phyloP scores from a whole-genome alignment of 2,888 invertebrate genomes.

The Cacoxenus indagator region DNA sequence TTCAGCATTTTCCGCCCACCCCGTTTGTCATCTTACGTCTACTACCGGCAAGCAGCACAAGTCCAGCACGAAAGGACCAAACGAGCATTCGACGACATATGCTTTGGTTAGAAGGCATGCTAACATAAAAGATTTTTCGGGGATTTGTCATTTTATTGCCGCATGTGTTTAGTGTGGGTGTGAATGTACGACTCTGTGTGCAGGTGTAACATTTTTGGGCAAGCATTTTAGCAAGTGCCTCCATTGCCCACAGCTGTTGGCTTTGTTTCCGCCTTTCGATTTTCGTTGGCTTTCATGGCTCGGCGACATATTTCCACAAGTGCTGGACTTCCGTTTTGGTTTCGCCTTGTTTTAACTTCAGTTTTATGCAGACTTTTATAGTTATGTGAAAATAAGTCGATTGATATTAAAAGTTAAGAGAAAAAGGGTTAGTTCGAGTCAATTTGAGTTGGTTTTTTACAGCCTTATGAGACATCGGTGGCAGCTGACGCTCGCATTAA shows the following conservation, averaged over 20 bases:
- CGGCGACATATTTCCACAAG: constrained; percentile 45
- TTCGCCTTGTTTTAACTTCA: constrained; percentile 43
- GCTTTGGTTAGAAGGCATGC: constrained; percentile 37
- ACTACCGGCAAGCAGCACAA: neutral
- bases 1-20: constrained; percentile 41
- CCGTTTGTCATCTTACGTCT: neutral
- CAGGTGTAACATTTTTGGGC: constrained; percentile 48
- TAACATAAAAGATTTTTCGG: constrained; percentile 48
- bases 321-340: constrained; percentile 41
- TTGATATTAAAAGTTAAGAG: constrained; percentile 46
- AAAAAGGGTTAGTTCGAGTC: constrained; percentile 34
- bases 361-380: constrained; percentile 49
- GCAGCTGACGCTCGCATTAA: neutral
- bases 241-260: constrained; percentile 50
- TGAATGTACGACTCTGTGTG: constrained; percentile 37
- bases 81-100: constrained; percentile 32
- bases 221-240: constrained; percentile 3
- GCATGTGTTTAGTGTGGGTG: constrained; percentile 44
- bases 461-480: neutral
- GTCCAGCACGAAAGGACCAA: neutral
- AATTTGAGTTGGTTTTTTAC: neutral
- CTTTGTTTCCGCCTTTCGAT: constrained; percentile 52
- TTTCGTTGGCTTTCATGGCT: neutral
- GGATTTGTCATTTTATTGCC: constrained; percentile 62
- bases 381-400: constrained; percentile 31